Base-by-base conservation (phyloP, 2,797 vertebrate genomes). In the Pyrocephalus nanus region DNA sequence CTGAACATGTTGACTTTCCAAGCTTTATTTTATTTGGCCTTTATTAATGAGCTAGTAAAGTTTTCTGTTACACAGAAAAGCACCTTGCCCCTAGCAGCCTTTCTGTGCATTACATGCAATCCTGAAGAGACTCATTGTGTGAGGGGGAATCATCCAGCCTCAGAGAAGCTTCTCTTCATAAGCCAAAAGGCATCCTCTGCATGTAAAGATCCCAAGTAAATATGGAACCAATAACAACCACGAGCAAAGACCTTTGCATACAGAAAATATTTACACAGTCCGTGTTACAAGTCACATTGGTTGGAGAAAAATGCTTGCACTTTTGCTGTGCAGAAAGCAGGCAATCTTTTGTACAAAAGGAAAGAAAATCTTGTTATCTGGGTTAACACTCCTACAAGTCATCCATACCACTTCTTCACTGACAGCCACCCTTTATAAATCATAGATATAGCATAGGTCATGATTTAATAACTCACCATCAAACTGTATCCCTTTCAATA, bases 181-280 rank as follows among this genome's bases (percentile, higher is more conserved):
- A 76, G 86, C 60, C 90, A 86, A 82, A 90, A 94, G 34, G 32
- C 42, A 58, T 83, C 69, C 38, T 71, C 91, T 79, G 81, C 78
- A 70, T 89, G 71, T 8, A 1, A 82, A 87, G 74, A 79, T 82
- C 67, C 81, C 57, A 61, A 88, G 64, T 57, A 86, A 90, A 94
- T 62, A 81, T 83, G 93, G 88, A 93, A 91, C 48, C 50, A 95
- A 65, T 91, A 93, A 93, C 58, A 86, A 67, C 54, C 4, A 29
- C 0, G 2, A 88, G 65, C 20, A 15, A 72, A 81, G 77, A 79
- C 69, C 61, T 91, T 79, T 74, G 77, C 72, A 34, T 58, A 80
- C 3, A 14, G 72, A 93, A 91, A 93, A 88, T 89, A 89, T 73
- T 91, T 71, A 71, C 47, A 30, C 58, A 86, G 61, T 42, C 73